These are phyloP conservation scores for Bothrops jararaca DNA, from an alignment of 2,113 vertebrate species.

Conservation along the genomic window DNA sequence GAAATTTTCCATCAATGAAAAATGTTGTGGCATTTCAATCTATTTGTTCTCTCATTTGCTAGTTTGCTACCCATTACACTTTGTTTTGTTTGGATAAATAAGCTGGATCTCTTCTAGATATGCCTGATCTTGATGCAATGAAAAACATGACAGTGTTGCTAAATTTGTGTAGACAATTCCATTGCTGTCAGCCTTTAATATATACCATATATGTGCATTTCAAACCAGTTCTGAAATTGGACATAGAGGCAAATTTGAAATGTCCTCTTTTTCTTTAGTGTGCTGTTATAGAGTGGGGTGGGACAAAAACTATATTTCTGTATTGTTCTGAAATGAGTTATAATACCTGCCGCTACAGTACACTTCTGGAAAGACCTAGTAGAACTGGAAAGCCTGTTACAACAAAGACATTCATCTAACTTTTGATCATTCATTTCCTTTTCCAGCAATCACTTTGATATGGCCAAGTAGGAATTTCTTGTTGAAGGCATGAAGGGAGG, in stretches of 20 bases:
- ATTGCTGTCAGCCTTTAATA: not conserved
- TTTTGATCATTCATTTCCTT: not conserved
- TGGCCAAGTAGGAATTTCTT: not conserved
- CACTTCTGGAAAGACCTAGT: not conserved
- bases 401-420: not conserved
- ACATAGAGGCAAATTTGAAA: not conserved
- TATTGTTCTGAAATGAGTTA: not conserved
- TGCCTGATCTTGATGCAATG: constrained; percentile 9
- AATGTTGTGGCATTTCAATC: not conserved
- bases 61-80: not conserved
- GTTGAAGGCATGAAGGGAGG: not conserved
- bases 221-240: not conserved
- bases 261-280: not conserved
- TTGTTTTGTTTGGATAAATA: not conserved
- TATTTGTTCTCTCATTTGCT: not conserved
- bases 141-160: not conserved
- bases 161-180: not conserved
- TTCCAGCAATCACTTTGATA: not conserved
- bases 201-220: not conserved
- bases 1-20: constrained; percentile 12
- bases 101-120: constrained; percentile 14
- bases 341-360: not conserved
- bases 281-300: not conserved
- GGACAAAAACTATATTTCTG: not conserved
- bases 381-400: not conserved